Evolutionary conservation across 2,888 invertebrate genomes (phyloP).

Genomic region (Eristalinus sepulchralis): DNA sequence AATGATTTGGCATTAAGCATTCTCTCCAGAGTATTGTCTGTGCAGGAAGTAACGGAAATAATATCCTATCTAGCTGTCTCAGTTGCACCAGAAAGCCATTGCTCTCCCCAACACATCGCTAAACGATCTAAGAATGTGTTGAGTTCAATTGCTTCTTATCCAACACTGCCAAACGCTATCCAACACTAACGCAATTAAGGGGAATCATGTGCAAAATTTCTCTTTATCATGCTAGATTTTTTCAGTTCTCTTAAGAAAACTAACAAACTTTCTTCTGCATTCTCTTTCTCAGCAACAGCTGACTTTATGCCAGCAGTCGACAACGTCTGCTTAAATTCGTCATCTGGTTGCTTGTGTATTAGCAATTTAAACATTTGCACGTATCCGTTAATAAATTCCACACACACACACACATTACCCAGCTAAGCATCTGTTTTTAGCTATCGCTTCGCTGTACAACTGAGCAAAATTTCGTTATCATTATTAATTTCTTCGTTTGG

Average conservation of each 20-base stretch:
- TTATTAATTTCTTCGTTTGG: background rate
- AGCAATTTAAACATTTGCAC: background rate
- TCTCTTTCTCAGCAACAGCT: constrained; percentile 8
- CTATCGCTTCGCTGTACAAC: background rate
- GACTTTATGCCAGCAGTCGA: background rate
- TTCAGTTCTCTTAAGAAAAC: constrained; percentile 1
- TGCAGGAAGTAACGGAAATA: background rate
- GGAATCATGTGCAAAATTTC: background rate
- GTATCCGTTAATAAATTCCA: background rate
- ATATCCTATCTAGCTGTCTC: background rate
- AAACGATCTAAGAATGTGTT: background rate
- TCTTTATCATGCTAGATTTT: background rate
- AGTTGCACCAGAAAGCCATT: background rate
- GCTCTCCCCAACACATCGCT: background rate
- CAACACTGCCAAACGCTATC: background rate
- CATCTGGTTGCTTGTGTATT: background rate
- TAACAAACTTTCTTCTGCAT: background rate
- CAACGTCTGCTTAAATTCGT: constrained; percentile 2
- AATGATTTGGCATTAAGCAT: background rate
- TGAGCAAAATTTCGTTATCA: background rate
- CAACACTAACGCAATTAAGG: background rate
- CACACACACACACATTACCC: constrained; percentile 2
- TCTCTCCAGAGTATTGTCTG: background rate
- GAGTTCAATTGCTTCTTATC: background rate
- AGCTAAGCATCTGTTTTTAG: background rate